Evolutionary conservation across 2,797 vertebrate genomes (phyloP).

Genomic region (Onychomys leucogaster): DNA sequence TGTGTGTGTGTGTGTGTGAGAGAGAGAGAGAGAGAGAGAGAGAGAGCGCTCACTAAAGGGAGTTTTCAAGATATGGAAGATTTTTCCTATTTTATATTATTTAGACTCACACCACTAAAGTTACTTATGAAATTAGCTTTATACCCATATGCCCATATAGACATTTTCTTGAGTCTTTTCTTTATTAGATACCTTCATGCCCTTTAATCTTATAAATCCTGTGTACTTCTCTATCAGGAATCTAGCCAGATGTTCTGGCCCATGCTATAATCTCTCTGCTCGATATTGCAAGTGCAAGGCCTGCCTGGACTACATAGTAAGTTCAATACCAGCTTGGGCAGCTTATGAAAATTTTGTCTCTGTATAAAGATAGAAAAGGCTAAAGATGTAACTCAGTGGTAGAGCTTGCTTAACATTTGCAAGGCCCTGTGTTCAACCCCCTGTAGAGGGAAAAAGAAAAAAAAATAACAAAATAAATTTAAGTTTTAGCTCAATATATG

Average conservation of each 20-base stretch:
- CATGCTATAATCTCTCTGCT: not conserved
- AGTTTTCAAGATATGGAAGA: constrained; percentile 43
- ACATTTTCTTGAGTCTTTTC: constrained; percentile 36
- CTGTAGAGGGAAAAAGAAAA: too few species aligned
- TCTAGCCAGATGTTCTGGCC: not conserved
- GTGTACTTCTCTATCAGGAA: constrained; percentile 32
- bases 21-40: not conserved
- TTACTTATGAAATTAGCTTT: constrained; percentile 38
- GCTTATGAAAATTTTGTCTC: not conserved
- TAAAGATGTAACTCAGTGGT: not conserved
- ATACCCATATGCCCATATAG: not conserved
- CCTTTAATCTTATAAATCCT: constrained; percentile 43
- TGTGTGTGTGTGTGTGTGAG: not conserved
- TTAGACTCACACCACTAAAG: constrained; percentile 42
- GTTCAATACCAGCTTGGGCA: not conserved
- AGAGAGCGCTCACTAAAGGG: not conserved
- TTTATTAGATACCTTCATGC: constrained; percentile 12
- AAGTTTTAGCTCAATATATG: not conserved
- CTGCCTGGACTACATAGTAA: not conserved
- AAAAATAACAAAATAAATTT: not conserved
- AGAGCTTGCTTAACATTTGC: not conserved
- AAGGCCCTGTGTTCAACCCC: not conserved
- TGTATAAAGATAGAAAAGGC: not conserved
- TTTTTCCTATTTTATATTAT: constrained; percentile 42
- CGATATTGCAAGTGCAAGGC: not conserved